Base-by-base conservation (phyloP, 2,113 vertebrate species). In the Oostethus manadensis region DNA sequence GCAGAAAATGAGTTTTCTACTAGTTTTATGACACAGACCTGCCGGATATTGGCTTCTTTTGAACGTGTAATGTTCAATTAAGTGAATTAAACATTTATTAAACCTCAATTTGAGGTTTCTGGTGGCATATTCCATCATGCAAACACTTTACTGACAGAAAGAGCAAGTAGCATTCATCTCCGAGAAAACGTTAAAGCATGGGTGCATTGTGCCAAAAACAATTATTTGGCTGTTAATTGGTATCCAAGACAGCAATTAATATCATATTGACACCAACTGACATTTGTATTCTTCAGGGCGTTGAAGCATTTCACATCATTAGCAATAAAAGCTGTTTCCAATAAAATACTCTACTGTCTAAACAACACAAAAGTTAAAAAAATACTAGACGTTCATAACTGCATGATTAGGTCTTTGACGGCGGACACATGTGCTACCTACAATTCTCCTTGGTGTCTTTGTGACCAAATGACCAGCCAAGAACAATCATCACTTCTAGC, bases 401-500 rank as follows among this genome's bases (percentile, higher is more conserved):
- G 17, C 14, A 8, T 16, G 10, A 29, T 60, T 46, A 15, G 11
- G 16, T n/a, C 29, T 33, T 51, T 22, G 38, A 43, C 49, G 11
- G 1, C 29, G 26, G 46, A 13, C 20, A 56, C 44, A 56, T 23
- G 17, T 63, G 23, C 49, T 17, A 26, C 48, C 50, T 20, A 3
- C 11, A 33, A 4, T 13, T 66, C 14, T 58, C 56, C n/a, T 15
- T 26, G 35, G 7, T 21, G n/a, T 46, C 16, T 50, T 14, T 50
- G 11, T 15, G 10, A 40, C n/a, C 29, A 38, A 55, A 55, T 60
- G 29, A 57, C 42, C n/a, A 18, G 45, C 21, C 10, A 54, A 68
- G 20, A 73, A 66, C 51, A 76, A 76, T 79, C 56, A 74, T 58
- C 51, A 69, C 51, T 43, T 74, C 17, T 1, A 11, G 57, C 10